Conservation (phyloP, 2,888 invertebrate species). For the Eupsilia transversa region DNA sequence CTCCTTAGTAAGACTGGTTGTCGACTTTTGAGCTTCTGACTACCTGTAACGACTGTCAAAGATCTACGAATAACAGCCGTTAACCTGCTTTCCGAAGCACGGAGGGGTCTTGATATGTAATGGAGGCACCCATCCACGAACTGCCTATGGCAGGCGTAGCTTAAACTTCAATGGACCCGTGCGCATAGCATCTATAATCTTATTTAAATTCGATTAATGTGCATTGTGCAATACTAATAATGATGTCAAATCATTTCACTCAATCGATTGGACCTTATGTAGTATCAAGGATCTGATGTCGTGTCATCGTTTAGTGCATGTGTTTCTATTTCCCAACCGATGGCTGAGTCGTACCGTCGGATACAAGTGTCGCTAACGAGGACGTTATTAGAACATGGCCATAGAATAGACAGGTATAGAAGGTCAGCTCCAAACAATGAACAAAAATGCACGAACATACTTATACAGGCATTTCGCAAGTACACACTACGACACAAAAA, state of each 20-base stretch:
- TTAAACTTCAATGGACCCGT: no score
- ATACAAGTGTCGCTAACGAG: conserved; percentile 63
- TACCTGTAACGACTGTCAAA: no score
- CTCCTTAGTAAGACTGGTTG: not conserved
- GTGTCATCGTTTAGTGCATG: conserved; percentile 50
- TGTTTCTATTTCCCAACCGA: conserved; percentile 29
- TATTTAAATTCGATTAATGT: not conserved
- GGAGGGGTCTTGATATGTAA: no score
- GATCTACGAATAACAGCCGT: no score
- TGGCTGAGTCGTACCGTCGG: conserved; percentile 39
- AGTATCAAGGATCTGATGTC: conserved; percentile 20
- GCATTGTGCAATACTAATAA: not conserved
- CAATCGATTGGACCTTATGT: not conserved
- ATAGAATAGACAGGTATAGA: conserved; percentile 12
- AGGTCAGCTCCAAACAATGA: not conserved
- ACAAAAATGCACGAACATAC: not conserved
- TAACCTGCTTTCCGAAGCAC: no score
- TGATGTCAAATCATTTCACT: conserved; percentile 3
- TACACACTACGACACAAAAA: not conserved
- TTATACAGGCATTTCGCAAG: no score
- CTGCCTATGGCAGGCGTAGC: no score
- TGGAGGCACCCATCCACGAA: no score
- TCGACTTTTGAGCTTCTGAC: no score
- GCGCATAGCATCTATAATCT: not conserved
- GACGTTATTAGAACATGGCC: conserved; percentile 52